These are phyloP conservation scores for Acrobasis suavella DNA, from an alignment of 2,888 invertebrate genomes.

Conservation along the genomic window DNA sequence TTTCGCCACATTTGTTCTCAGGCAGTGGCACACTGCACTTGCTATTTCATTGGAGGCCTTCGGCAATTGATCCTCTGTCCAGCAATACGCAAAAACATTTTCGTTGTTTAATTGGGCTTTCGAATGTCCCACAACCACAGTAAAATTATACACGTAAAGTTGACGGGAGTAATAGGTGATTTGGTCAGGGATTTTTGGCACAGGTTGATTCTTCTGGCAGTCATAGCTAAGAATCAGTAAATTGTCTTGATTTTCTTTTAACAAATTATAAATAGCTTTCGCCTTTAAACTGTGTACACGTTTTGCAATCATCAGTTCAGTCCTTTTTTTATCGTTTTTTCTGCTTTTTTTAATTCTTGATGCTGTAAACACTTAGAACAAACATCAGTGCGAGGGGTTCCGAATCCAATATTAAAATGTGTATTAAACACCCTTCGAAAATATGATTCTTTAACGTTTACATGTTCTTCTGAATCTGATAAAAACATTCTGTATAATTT, in stretches of 20 bases:
- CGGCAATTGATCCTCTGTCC: not conserved
- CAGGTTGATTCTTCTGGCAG: not conserved
- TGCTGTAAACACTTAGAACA: too few relatives aligned
- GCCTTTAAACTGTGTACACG: not conserved
- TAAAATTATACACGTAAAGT: not conserved
- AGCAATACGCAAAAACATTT: not conserved
- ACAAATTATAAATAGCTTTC: not conserved
- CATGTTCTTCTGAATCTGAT: too few relatives aligned
- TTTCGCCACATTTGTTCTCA: too few relatives aligned
- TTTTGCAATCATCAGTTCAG: not conserved
- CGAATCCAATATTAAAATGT: not conserved
- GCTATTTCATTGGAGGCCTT: not conserved
- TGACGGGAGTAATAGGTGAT: not conserved
- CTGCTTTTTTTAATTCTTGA: too few relatives aligned
- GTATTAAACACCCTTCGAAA: too few relatives aligned
- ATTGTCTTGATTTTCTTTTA: not conserved
- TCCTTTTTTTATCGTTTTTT: not conserved
- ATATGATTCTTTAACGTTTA: too few relatives aligned
- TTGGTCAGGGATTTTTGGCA: not conserved
- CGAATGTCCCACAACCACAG: not conserved
- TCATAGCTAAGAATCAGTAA: not conserved
- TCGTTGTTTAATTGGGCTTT: not conserved
- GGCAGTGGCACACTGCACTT: not conserved
- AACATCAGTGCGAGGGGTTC: too few relatives aligned
- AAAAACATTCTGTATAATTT: too few relatives aligned